Evolutionary conservation across 2,113 vertebrate species (phyloP).

Genomic region (Cichladusa arquata): DNA sequence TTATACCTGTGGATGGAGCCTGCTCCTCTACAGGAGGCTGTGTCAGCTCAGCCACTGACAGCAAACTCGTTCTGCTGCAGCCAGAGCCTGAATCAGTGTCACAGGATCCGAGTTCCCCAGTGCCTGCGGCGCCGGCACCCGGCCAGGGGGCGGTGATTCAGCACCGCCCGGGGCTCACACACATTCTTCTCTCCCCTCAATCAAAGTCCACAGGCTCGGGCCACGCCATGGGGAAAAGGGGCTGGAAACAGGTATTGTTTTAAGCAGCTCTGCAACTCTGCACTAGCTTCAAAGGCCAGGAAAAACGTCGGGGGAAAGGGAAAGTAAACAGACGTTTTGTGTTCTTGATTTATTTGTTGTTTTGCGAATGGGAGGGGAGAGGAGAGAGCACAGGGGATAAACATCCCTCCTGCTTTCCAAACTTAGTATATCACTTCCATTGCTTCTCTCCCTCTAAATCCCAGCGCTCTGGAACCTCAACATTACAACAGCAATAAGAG

Average conservation of each 20-base stretch:
- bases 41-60: not conserved
- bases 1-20: not conserved
- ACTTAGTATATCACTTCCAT: not conserved
- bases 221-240: not conserved
- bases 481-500: not conserved
- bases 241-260: not conserved
- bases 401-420: not conserved
- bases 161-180: not conserved
- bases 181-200: not conserved
- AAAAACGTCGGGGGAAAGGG: not conserved
- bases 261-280: not conserved
- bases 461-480: not conserved
- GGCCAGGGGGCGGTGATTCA: not conserved
- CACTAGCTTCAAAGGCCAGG: not conserved
- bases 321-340: not conserved
- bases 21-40: not conserved
- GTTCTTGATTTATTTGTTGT: not conserved
- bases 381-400: not conserved
- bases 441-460: not conserved
- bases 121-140: rapidly evolving
- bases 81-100: conserved; percentile 23
- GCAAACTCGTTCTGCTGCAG: not conserved
- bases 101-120: not conserved
- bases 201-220: not conserved
- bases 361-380: not conserved